Base-by-base conservation (phyloP, 2,113 vertebrate species). In the Cheilinus undulatus region DNA sequence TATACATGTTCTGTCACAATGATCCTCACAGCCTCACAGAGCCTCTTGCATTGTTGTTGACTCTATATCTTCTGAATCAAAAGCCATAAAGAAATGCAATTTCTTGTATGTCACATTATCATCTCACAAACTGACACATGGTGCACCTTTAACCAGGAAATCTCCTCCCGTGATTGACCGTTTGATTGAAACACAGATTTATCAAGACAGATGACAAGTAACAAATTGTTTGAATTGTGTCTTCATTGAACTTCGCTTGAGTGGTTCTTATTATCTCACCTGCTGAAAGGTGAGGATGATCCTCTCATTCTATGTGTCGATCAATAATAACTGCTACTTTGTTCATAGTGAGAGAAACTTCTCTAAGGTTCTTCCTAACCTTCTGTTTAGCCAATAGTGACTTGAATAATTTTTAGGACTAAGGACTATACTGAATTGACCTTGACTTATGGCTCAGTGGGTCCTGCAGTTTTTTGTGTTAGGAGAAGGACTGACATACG, bases 121-220 rank as follows among this genome's bases (percentile, higher is more conserved):
- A 46, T 57, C 36, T 68, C 32, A 57, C 34, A 69, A 15, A n/a
- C 7, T n/a, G 7, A 61, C 64, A 51, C 32, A 46, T 65, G 14
- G 45, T 42, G 14, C 15, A 6, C 6, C 14, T 56, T 66, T 62
- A 67, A 56, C 17, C 42, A 20, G 2, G 69, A 54, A 70, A 69
- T 8, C 9, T 23, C 8, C 26, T 42, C n/a, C 26, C 42, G 3
- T 12, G 24, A 67, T 68, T 60, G 24, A 22, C 24, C 30, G 24
- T 67, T 64, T 71, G 70, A 82, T 72, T 40, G 34, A 0, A 1
- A 32, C 32, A 28, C n/a, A 6, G 20, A 78, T 48, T 53, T 59
- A 61, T 54, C 30, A 32, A 66, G 54, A 60, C 17, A 36, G 42
- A 65, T 71, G 42, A 73, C 69, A 72, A 42, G 49, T 24, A 48